Base-by-base conservation (phyloP, 2,888 invertebrate genomes). In the Lydus trimaculatus region DNA sequence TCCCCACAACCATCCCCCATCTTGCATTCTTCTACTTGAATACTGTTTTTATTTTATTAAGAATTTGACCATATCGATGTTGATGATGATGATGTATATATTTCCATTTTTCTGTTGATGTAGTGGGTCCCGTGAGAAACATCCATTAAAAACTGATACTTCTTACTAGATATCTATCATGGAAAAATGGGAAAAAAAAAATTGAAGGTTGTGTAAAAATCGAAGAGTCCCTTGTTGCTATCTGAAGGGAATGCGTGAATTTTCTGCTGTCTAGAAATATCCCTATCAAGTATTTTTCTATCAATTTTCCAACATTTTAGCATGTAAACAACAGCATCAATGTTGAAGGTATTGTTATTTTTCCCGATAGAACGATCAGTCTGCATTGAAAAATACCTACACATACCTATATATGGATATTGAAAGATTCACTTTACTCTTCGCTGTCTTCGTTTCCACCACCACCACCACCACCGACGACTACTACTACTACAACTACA, bases 251-350 rank as follows among this genome's bases (percentile, higher is more conserved):
- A 56, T 0, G 56, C 13, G 56, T 56, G 56, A 56, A 56, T 13
- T 56, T 56, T 25, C 20, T 48, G 1, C 1, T 13, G 25, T 65
- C 64, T 61, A 63, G 67, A 70, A 70, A 70, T 70, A 70, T 65
- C 70, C 67, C 67, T 70, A 70, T 67, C 70, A 65, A 61, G 63
- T 67, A 71, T 67, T 71, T 71, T 63, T 63, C 71, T 71, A 71
- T 71, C 67, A 71, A 71, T 71, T 71, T 71, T 67, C 65, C 59
- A 58, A 67, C 67, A 65, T 70, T 70, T 67, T 70, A 71, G 61
- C 71, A 71, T 71, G 71, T 71, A 71, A 71, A 71, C 71, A 71
- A 71, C 71, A 65, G 62, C 67, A 61, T 65, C 61, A 62, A 61
- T 61, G 23, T 60, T 65, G 25, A 56, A 56, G 4, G 2, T 56